Conservation (phyloP, 2,888 invertebrate genomes). For the Drosophila atripex region DNA sequence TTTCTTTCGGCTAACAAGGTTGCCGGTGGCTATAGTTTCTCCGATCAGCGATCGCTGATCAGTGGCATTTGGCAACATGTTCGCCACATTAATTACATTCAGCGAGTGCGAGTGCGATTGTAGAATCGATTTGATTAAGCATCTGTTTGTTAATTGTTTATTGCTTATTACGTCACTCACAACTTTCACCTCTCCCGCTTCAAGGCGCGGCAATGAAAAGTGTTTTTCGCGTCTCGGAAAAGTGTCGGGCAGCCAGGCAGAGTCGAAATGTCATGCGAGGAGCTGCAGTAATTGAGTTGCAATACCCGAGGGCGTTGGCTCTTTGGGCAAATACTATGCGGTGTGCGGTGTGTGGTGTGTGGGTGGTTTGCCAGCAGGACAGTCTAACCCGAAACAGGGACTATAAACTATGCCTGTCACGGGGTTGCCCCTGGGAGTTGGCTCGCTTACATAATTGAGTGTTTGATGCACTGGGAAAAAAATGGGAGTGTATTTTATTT, state of each 20-base stretch:
- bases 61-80: too few relatives aligned
- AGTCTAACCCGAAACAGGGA: conserved; percentile 19
- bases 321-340: neutral
- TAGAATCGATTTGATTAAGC: conserved; percentile 35
- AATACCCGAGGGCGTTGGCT: conserved; percentile 40
- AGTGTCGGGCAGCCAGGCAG: conserved; percentile 25
- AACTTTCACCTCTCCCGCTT: too few relatives aligned
- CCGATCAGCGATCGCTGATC: too few relatives aligned
- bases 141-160: conserved; percentile 3
- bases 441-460: conserved; percentile 24
- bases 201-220: conserved; percentile 15
- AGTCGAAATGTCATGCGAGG: conserved; percentile 24
- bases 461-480: neutral
- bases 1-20: conserved; percentile 34
- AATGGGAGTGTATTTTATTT: too few relatives aligned
- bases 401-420: conserved; percentile 42
- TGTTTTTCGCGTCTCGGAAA: conserved; percentile 35
- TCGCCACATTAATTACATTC: neutral
- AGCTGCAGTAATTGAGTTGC: conserved; percentile 62
- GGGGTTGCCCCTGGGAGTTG: conserved; percentile 27
- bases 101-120: conserved; percentile 30
- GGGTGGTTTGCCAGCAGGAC: neutral
- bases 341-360: conserved; percentile 2
- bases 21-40: neutral
- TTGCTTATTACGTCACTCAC: neutral